phyloP scores from a whole-genome alignment of 2,113 vertebrate genomes.

The Tor tambroides region DNA sequence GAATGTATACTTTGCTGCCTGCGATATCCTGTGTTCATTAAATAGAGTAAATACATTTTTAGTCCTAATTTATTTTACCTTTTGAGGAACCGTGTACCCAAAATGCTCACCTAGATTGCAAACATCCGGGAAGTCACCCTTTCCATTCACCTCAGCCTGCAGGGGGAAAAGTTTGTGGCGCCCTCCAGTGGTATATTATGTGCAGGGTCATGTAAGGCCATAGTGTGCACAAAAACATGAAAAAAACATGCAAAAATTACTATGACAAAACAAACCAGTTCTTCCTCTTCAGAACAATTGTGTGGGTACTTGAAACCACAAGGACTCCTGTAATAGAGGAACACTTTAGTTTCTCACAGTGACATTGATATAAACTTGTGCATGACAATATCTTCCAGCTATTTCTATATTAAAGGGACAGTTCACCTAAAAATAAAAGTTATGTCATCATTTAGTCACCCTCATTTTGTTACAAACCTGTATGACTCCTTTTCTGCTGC shows the following conservation, averaged over 20 bases:
- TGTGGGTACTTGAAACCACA: neutral
- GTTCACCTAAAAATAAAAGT: neutral
- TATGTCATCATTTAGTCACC: neutral
- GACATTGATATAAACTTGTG: neutral
- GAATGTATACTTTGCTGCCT: neutral
- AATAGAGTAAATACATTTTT: too few relatives aligned
- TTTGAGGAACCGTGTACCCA: neutral
- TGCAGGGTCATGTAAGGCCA: neutral
- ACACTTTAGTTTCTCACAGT: neutral
- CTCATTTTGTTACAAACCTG: neutral
- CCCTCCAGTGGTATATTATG: slow-evolving; percentile 11
- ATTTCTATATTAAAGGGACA: slow-evolving; percentile 1
- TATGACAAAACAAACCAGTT: neutral
- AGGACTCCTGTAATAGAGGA: neutral
- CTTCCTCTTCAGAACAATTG: neutral
- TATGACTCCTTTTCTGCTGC: neutral
- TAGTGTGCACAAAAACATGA: too few relatives aligned
- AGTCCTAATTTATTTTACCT: too few relatives aligned
- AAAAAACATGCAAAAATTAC: neutral
- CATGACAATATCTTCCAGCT: neutral
- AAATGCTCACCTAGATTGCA: neutral
- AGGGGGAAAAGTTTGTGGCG: neutral
- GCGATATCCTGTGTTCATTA: neutral
- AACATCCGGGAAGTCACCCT: neutral
- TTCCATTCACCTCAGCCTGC: neutral